These are phyloP conservation scores for Micoletzkya japonica DNA, from an alignment of 2,888 invertebrate species.

Conservation along the genomic window DNA sequence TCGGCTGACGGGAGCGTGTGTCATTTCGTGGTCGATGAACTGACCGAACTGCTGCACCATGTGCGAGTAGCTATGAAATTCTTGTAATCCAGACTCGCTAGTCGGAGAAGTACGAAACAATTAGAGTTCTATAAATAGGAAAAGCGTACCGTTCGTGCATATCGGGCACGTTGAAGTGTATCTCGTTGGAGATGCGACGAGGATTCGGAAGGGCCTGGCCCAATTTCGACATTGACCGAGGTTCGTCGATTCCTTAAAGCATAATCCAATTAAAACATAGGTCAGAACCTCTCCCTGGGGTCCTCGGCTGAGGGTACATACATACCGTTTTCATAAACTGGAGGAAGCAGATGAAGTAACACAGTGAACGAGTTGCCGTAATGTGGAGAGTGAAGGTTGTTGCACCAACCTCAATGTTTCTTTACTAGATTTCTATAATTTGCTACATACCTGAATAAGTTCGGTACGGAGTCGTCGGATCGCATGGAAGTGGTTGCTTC, in stretches of 20 bases:
- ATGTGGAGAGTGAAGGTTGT: conserved; percentile 54
- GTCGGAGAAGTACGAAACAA: background rate
- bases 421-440: background rate
- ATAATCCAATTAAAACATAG: background rate
- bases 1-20: conserved; percentile 56
- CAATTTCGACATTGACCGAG: conserved; percentile 40
- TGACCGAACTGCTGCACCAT: conserved; percentile 63
- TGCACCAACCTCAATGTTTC: conserved; percentile 59
- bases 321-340: conserved; percentile 53
- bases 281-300: background rate
- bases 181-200: conserved; percentile 80
- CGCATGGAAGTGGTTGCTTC: conserved; percentile 55
- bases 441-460: conserved; percentile 72
- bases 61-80: conserved; percentile 43
- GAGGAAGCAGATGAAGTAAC: conserved; percentile 51
- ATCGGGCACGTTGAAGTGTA: conserved; percentile 70
- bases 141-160: conserved; percentile 33
- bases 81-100: background rate
- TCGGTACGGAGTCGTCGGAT: conserved; percentile 70
- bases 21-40: conserved; percentile 62
- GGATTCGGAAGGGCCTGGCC: conserved; percentile 79
- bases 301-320: background rate
- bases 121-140: background rate
- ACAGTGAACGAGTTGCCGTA: conserved; percentile 55
- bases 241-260: conserved; percentile 44